Conservation (phyloP, 1,140 invertebrate genomes). For the Psilanteris sp. region DNA sequence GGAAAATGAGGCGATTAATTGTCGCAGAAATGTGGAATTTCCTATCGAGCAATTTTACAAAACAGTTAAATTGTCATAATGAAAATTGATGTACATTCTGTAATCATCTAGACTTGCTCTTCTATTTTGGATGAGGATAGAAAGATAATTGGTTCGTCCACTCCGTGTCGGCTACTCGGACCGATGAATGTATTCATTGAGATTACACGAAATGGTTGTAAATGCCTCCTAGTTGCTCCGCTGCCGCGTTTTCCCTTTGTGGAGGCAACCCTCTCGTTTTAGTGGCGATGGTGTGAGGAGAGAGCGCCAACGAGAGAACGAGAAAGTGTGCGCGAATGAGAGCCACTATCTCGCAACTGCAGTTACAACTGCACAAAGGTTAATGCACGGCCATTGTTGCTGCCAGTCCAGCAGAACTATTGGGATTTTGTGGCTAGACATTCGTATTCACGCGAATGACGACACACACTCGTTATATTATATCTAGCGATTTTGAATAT, state of each 20-base stretch:
- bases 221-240: constrained; percentile 68
- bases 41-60: constrained; percentile 12
- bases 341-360: constrained; percentile 78
- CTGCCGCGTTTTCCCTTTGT: constrained; percentile 59
- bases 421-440: constrained; percentile 63
- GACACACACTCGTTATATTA: constrained; percentile 62
- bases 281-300: constrained; percentile 63
- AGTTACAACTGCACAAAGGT: constrained; percentile 80
- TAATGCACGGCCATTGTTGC: constrained; percentile 79
- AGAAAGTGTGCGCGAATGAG: constrained; percentile 62
- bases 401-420: constrained; percentile 75
- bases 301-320: constrained; percentile 49
- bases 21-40: constrained; percentile 14
- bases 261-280: constrained; percentile 61
- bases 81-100: constrained; percentile 56
- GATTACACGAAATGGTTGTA: constrained; percentile 78
- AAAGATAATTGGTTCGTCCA: constrained; percentile 75
- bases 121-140: constrained; percentile 59
- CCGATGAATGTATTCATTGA: constrained; percentile 76
- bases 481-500: constrained; percentile 41
- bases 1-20: no score
- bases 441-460: constrained; percentile 71
- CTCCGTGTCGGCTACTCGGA: constrained; percentile 64
- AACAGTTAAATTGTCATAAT: constrained; percentile 26
- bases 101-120: constrained; percentile 33